Evolutionary conservation across 1,140 invertebrate genomes (phyloP), one percentile per base, ranked within the genome.

Genomic region (Drosophila parabipectinata): DNA sequence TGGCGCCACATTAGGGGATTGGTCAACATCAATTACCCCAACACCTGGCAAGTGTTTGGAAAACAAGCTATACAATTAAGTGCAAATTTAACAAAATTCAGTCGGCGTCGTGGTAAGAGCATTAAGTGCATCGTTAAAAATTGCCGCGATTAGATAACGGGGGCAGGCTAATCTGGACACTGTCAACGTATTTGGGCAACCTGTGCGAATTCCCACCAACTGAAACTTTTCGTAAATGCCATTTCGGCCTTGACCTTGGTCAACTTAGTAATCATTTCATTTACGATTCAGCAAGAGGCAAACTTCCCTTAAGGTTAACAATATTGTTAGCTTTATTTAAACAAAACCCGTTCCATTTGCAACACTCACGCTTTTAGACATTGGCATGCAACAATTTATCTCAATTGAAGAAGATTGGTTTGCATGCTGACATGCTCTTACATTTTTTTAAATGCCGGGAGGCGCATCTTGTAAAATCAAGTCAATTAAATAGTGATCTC

Each of bases 321-420:
- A 37, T n/a, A 37, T 37, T 37, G 32, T 37, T 37, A 37, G 34
- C 12, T 12, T 37, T 37, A 12, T 37, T 37, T 37, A n/a, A 37
- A 47, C 8, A 14, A 52, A 37, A 45, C 39, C 47, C 34, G 61
- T 41, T 67, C 32, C 37, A 41, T 45, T 51, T 67, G 44, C 34
- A 39, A 47, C 15, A 68, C 34, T 68, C 56, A 9, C 14, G n/a
- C 34, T 24, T 55, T 9, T 18, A 15, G 48, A 39, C 21, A 24
- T 30, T 52, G 21, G 66, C 67, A 82, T 78, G 79, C 79, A 71
- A 79, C 71, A 71, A 83, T 75, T 83, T 79, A 56, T 67, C 50
- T 83, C 57, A 83, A 82, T 82, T 82, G 62, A 18, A 39, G 15
- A 72, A 61, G 60, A 79, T 84, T 79, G 80, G 64, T 45, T 71